Evolutionary conservation across 2,888 invertebrate genomes (phyloP).

Genomic region (Lysandra bellargus): DNA sequence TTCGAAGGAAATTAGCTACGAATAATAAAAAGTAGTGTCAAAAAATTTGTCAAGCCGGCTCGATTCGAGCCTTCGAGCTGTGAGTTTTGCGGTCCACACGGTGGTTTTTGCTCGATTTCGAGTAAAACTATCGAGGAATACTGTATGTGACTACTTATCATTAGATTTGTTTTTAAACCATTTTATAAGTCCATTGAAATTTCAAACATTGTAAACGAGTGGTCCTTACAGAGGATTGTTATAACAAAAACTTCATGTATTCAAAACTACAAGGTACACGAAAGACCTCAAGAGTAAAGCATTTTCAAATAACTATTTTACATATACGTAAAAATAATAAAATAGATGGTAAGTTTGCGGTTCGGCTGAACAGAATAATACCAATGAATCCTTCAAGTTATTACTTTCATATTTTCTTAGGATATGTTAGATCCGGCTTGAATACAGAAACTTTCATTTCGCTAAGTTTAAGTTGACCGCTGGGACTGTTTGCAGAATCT

Average conservation of each 20-base stretch:
- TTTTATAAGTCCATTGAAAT: no score
- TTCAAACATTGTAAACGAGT: no score
- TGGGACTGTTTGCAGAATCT: constrained; percentile 34
- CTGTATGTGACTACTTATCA: no score
- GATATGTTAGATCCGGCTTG: constrained; percentile 33
- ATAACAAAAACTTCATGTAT: not conserved
- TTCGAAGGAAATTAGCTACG: no score
- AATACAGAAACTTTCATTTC: constrained; percentile 38
- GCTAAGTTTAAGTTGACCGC: constrained; percentile 37
- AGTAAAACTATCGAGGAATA: no score
- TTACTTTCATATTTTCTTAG: constrained; percentile 36
- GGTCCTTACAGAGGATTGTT: not conserved
- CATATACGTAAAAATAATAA: constrained; percentile 10
- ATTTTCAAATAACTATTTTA: constrained; percentile 15
- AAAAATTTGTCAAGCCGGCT: no score
- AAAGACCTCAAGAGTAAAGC: not conserved
- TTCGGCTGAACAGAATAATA: constrained; percentile 28
- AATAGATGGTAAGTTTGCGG: constrained; percentile 23
- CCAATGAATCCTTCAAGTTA: constrained; percentile 33
- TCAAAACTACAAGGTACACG: not conserved
- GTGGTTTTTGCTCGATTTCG: no score
- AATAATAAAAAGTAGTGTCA: no score
- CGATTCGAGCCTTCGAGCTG: no score
- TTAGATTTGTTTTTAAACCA: no score
- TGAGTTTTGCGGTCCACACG: no score